Base-by-base conservation (phyloP, 2,888 invertebrate genomes). In the Scaptomyza caliginosa region DNA sequence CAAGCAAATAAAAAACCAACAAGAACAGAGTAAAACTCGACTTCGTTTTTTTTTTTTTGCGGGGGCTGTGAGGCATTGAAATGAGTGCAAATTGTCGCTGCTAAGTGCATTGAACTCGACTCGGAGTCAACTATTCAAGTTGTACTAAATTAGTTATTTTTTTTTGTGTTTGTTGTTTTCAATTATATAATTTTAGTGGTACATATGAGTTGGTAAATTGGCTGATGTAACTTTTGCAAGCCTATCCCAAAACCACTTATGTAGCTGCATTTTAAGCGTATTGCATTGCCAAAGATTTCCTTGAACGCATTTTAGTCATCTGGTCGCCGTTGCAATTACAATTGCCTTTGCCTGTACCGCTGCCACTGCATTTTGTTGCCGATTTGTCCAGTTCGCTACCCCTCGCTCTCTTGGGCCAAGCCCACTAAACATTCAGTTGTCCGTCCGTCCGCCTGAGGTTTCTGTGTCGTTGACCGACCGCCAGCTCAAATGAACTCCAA, bases 401-500 rank as follows among this genome's bases (percentile, higher is more conserved):
- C 3, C 16, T 8, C 13, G 3, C 13, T 13, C 7, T 8, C 16
- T 16, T 8, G 6, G 74, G 74, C 78, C 82, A 67, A 74, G 82
- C 87, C 85, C 66, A 81, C 78, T 62, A 64, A 59, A 51, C 75
- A 67, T 74, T 75, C 57, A 51, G 56, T 58, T 42, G 69, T 58
- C 66, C 59, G 13, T 21, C 39, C 51, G 67, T 54, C 54, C 56
- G 72, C 46, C 66, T 70, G 77, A 67, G 74, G 77, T 90, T 90
- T 90, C 87, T 90, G 86, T 90, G 90, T 89, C 89, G 86, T 90
- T 89, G 89, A 90, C 90, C 89, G 90, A 76, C 82, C 84, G 77
- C 74, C 79, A 84, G 89, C 88, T 88, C 67, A 82, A 83, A 74
- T 88, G 83, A 88, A 89, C 90, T 84, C 86, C 74, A 79, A 86